Base-by-base conservation (phyloP, 2,797 vertebrate genomes). In the Sebastes paucispinis region DNA sequence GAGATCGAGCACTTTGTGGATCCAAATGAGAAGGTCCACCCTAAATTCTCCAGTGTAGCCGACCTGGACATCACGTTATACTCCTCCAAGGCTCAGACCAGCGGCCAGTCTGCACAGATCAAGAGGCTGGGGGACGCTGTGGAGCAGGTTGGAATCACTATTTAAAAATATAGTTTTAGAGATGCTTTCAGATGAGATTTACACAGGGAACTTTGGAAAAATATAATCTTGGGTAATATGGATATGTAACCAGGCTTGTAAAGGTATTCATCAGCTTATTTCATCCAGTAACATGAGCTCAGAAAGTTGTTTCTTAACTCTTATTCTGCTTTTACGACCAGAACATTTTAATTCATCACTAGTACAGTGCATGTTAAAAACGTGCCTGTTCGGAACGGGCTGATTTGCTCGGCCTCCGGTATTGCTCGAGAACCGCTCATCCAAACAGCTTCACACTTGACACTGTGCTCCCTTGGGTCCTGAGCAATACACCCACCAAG, bases 1-100 rank as follows among this genome's bases (percentile, higher is more conserved):
- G 98, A 99, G 95, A 99, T 99, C 0, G 98, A 99, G 95, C 98
- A 99, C 96, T 99, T 99, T 96, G 98, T 99, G 85, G 98, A 99
- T 86, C 98, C 98, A 18, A 96, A 76, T 65, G 98, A 99, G 84
- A 99, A 99, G 64, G 93, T 97, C 70, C 98, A 99, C 85, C 97
- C 97, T 75, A 99, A 97, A 82, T 99, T 99, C 88, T 91, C 96
- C 80, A 97, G 67, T 0, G 96, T 99, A 84, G 97, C 98, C 1
- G 96, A 98, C 88, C 93, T 99, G 74, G 95, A 95, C 2, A 95
- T 99, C 86, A 92, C 92, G 1, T 92, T 99, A 59, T 99, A 99
- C 91, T 99, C 98, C 1, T 96, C 98, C 81, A 98, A 97, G 94
- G 98, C 98, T 2, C 98, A 99, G 94, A 97, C 98, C 90, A 99